Evolutionary conservation across 92 coral and sea anemone species (phyloP).

Genomic region (Porites divaricata): DNA sequence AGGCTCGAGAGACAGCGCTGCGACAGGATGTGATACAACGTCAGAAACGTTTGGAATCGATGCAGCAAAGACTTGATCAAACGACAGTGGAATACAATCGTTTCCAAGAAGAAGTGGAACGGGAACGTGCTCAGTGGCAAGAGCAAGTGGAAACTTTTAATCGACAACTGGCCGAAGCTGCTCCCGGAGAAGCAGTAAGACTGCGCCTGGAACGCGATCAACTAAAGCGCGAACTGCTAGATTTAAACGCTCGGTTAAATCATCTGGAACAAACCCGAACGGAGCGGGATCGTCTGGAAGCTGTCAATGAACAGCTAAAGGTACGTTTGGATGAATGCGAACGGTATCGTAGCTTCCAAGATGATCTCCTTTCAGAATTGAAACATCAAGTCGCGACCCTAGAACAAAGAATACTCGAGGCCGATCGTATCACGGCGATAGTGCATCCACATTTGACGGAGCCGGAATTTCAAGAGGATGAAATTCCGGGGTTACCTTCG

Average conservation of each 20-base stretch:
- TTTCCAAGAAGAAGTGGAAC: background rate
- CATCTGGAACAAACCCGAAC: background rate
- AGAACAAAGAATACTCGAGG: background rate
- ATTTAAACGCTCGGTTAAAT: background rate
- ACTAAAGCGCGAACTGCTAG: background rate
- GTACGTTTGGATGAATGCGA: background rate
- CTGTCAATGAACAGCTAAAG: background rate
- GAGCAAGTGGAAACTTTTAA: background rate
- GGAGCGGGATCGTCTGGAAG: background rate
- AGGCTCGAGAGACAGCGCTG: background rate
- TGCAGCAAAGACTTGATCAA: background rate
- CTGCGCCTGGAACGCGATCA: conserved; percentile 10
- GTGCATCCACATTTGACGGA: background rate
- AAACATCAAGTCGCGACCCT: background rate
- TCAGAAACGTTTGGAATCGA: background rate
- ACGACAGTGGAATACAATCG: background rate
- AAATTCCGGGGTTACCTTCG: background rate
- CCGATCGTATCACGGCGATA: background rate
- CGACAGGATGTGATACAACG: background rate
- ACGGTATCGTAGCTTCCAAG: background rate
- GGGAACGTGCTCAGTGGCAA: background rate
- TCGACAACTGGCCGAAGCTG: background rate
- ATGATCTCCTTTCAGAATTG: background rate
- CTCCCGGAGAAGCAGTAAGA: background rate
- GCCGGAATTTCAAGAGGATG: background rate